A percentile compares a stretch with the other conserved stretches of the same genome.
These are phyloP conservation scores for Acleris sparsana DNA, from an alignment of 2,888 invertebrate species.

Conservation along the genomic window DNA sequence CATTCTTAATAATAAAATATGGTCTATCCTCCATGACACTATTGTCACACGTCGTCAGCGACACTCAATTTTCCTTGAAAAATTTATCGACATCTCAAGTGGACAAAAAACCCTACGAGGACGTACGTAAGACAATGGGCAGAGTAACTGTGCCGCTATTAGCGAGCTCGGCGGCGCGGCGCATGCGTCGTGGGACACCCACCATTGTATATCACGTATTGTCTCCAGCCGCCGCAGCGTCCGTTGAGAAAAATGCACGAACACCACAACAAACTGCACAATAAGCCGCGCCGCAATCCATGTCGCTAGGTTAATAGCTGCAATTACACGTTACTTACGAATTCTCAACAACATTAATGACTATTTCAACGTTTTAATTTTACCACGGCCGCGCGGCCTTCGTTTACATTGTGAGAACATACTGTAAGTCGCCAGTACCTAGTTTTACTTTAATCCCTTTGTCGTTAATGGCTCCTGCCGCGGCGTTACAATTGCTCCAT, in stretches of 20 bases:
- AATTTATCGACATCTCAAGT: slow-evolving; percentile 63
- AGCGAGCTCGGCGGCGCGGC: slow-evolving; percentile 43
- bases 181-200: slow-evolving; percentile 48
- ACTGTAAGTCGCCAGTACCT: slow-evolving; percentile 10
- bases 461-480: slow-evolving; percentile 35
- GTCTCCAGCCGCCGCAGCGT: slow-evolving; percentile 38
- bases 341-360: slow-evolving; percentile 30
- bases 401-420: slow-evolving; percentile 37
- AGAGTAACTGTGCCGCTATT: slow-evolving; percentile 55
- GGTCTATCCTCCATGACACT: slow-evolving; percentile 8
- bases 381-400: slow-evolving; percentile 36
- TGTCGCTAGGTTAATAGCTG: slow-evolving; percentile 40
- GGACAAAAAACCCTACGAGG: slow-evolving; percentile 63
- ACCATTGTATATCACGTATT: slow-evolving; percentile 42
- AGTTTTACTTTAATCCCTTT: slow-evolving; percentile 25
- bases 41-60: slow-evolving; percentile 11
- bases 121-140: slow-evolving; percentile 56
- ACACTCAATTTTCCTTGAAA: slow-evolving; percentile 39
- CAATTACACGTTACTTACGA: slow-evolving; percentile 30
- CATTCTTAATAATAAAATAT: no score
- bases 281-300: slow-evolving; percentile 35
- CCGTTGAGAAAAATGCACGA: slow-evolving; percentile 38
- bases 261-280: slow-evolving; percentile 37
- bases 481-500: slow-evolving; percentile 33
- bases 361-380: slow-evolving; percentile 36